Base-by-base conservation (phyloP, 2,888 invertebrate species). In the Tanaodytes sp. region DNA sequence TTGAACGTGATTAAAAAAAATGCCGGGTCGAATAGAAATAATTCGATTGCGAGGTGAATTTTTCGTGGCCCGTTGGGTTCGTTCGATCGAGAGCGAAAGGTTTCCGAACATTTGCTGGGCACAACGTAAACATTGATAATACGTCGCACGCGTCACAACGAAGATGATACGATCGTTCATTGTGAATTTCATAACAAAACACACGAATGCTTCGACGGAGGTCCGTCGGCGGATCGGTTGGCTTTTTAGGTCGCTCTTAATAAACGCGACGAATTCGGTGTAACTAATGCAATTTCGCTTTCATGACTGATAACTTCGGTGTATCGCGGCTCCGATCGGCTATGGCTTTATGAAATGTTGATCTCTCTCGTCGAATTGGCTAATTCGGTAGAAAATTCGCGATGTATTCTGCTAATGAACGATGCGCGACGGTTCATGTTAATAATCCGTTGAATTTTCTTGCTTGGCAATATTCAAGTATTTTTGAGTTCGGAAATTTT, bases 11-110 rank as follows among this genome's bases (percentile, higher is more conserved):
- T n/a, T n/a, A n/a, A n/a, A n/a, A n/a, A n/a, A n/a, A n/a, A n/a
- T n/a, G n/a, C n/a, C n/a, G n/a, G n/a, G n/a, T n/a, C n/a, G n/a
- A n/a, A n/a, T n/a, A 45, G 45, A 57, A 57, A 27, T 37, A 5
- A 9, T 31, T 37, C n/a, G 19, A n/a, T n/a, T n/a, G n/a, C n/a
- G n/a, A n/a, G n/a, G n/a, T n/a, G n/a, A n/a, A n/a, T n/a, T n/a
- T n/a, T n/a, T n/a, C n/a, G n/a, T 62, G 73, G 73, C 75, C 58
- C 77, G 76, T 75, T 76, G 76, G 75, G 74, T 71, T 71, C 61
- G 77, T 78, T 79, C 76, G 78, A 79, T 79, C 75, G 72, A 46
- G 65, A 75, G 73, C 64, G n/a, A 67, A 59, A 51, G 73, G 65
- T 73, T 72, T 66, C 72, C 65, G 74, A 69, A 59, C 73, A 67